A percentile compares a stretch with the other conserved stretches of the same genome.
These are phyloP conservation scores for Periplaneta americana DNA, from an alignment of 1,140 invertebrate species.

Conservation along the genomic window DNA sequence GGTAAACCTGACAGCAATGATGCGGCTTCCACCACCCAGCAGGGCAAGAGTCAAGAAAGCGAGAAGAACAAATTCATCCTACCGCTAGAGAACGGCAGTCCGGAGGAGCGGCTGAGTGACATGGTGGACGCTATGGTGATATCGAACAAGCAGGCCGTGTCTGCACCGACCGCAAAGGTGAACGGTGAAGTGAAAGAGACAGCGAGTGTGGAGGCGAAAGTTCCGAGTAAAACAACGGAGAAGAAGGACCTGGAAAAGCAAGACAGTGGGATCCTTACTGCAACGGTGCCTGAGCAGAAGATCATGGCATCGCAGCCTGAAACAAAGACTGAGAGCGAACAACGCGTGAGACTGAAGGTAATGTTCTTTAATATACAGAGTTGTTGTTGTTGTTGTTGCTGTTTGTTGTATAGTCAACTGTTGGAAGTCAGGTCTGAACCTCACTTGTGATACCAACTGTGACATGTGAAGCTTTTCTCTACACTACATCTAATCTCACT, in stretches of 20 bases:
- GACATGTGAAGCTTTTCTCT: too few relatives aligned
- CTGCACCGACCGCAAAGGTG: background rate
- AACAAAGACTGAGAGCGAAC: background rate
- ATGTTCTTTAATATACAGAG: too few relatives aligned
- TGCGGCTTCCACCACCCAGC: background rate
- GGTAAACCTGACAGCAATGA: too few relatives aligned
- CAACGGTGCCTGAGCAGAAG: background rate
- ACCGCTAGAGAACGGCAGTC: constrained; percentile 15
- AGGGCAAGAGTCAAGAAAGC: background rate
- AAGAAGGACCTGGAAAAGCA: background rate
- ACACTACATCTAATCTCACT: too few relatives aligned
- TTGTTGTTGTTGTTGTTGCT: too few relatives aligned
- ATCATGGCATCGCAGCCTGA: background rate
- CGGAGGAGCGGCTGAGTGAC: background rate
- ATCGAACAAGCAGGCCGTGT: background rate
- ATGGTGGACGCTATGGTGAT: background rate
- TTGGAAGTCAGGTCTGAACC: too few relatives aligned
- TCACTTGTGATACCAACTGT: too few relatives aligned
- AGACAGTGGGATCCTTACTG: background rate
- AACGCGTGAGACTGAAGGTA: background rate
- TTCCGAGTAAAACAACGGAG: background rate
- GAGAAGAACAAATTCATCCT: constrained; percentile 24
- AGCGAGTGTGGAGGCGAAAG: background rate
- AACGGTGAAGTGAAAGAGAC: background rate
- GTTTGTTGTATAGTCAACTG: too few relatives aligned